Evolutionary conservation across 2,797 vertebrate species (phyloP), one percentile per base, ranked within the genome.

Genomic region (Paguma larvata): DNA sequence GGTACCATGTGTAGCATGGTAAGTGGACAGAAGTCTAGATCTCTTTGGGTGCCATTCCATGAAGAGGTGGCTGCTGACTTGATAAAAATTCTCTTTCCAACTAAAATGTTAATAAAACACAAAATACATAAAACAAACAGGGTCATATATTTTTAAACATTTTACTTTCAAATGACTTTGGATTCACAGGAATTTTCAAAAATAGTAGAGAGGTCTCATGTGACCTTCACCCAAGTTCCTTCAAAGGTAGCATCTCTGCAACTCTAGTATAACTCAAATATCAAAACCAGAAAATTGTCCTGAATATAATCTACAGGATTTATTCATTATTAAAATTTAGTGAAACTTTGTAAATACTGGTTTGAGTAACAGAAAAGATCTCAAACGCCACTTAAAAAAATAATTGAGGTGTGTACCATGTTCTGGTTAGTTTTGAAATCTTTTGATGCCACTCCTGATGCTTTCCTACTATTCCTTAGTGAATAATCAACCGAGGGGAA

Each of bases 1-100:
- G 9, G 19, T 34, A 6, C 14, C 1, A 10, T 0, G 34, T 18
- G 2, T 2, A 6, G 12, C 6, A 8, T 5, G n/a, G 1, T 0
- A 21, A 1, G 9, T 18, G 27, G 21, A 48, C 2, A 3, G 16
- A 77, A 19, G n/a, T 46, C 1, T 14, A 6, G 11, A 30, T 7
- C 7, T 63, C 19, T 79, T 25, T 19, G 25, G 5, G 18, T 14
- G n/a, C 19, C 34, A 9, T 78, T 93, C 14, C 34, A 19, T 12
- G 38, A 75, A 21, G 19, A 59, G 56, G 27, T 84, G 38, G 32
- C 4, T 78, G 79, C 32, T 19, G 25, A 59, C 15, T 63, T 48
- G 46, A 89, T 56, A 70, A 82, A 38, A 87, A 46, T 44, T 88
- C 0, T 73, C 38, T 91, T 77, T 75, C 56, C 10, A 65, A 23